Percentiles rank a stretch among this genome's conserved stretches.
Conservation (phyloP, 2,797 vertebrate species). For the Nannoperca obscura region DNA sequence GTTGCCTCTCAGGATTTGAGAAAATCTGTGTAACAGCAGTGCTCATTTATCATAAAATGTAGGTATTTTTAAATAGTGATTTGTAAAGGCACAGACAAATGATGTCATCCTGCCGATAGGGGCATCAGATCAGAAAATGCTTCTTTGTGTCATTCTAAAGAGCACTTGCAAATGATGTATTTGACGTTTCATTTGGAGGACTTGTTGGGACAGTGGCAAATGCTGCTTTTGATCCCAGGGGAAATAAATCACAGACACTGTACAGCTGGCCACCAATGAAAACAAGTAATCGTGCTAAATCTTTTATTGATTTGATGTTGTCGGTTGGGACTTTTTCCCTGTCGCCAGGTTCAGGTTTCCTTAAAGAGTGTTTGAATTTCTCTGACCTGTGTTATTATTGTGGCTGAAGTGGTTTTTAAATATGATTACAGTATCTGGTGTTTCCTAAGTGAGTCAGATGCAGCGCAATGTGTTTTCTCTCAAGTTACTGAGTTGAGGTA, state of each 20-base stretch:
- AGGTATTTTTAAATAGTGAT: slow-evolving; percentile 6
- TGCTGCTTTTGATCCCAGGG: not conserved
- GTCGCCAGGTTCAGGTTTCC: slow-evolving; percentile 32
- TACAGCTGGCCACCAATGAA: not conserved
- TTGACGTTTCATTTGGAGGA: not conserved
- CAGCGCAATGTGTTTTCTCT: slow-evolving; percentile 30
- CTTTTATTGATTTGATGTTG: not conserved
- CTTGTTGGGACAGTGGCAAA: not conserved
- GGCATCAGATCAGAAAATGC: not conserved
- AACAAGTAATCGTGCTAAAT: not conserved
- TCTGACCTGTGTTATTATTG: slow-evolving; percentile 67
- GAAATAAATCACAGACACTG: not conserved
- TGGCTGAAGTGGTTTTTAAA: slow-evolving; percentile 69
- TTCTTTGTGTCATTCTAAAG: not conserved
- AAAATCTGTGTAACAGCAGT: not conserved
- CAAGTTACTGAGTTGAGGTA: not conserved
- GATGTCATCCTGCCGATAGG: not conserved
- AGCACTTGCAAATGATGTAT: not conserved
- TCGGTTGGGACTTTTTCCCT: not conserved
- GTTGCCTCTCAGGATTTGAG: not conserved
- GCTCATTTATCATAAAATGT: slow-evolving; percentile 1
- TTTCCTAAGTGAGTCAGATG: slow-evolving; percentile 65
- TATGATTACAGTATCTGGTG: slow-evolving; percentile 65
- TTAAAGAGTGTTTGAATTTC: slow-evolving; percentile 24
- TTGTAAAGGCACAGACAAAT: not conserved